Conservation (phyloP, 92 coral and sea anemone genomes). For the Porites cylindrica region DNA sequence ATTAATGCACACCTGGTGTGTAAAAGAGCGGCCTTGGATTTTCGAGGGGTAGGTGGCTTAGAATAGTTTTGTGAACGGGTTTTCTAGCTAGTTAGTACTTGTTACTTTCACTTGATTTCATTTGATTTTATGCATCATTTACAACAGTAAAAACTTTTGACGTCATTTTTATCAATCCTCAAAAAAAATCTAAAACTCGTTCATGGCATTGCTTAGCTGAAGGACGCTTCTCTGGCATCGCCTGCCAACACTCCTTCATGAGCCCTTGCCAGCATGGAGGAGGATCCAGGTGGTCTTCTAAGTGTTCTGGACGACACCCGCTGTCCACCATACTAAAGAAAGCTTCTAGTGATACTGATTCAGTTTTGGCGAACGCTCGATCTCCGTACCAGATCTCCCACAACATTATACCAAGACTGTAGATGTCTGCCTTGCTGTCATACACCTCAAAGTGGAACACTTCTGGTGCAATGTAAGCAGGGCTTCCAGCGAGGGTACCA, state of each 20-base stretch:
- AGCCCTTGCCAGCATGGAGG: background rate
- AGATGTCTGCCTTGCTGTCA: slow-evolving; percentile 33
- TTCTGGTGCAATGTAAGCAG: slow-evolving; percentile 48
- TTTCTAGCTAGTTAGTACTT: no score
- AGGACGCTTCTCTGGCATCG: background rate
- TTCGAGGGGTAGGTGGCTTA: no score
- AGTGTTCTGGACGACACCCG: slow-evolving; percentile 17
- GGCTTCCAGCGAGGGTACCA: slow-evolving; percentile 10
- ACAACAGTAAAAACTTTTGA: no score
- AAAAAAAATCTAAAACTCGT: background rate
- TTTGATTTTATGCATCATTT: no score
- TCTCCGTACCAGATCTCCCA: slow-evolving; percentile 66
- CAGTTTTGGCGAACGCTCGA: no score
- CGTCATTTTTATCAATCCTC: no score
- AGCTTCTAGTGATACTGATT: no score
- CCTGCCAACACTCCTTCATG: slow-evolving; percentile 25
- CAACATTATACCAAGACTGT: slow-evolving; percentile 46
- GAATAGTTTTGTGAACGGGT: no score
- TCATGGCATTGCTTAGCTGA: slow-evolving; percentile 8
- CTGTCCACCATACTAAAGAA: background rate
- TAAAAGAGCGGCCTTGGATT: no score
- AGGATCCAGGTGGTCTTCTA: background rate
- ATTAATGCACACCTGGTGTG: no score
- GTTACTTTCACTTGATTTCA: no score
- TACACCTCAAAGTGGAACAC: slow-evolving; percentile 1